These are phyloP conservation scores for Heliconius melpomene DNA, from an alignment of 1,140 invertebrate species.

Conservation along the genomic window DNA sequence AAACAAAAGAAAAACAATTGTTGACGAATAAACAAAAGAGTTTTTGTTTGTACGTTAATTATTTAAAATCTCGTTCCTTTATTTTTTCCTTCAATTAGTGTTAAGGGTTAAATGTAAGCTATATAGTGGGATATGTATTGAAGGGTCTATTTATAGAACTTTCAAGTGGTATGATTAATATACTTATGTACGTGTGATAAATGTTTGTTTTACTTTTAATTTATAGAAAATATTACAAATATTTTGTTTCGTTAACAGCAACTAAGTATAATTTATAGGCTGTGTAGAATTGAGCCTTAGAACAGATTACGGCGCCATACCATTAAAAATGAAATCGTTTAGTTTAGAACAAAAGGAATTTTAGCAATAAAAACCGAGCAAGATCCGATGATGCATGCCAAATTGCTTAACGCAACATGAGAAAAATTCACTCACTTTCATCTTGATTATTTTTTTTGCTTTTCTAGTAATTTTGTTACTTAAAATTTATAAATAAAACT, in stretches of 20 bases:
- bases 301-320: background rate
- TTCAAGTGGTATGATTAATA: too few relatives aligned
- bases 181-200: too few relatives aligned
- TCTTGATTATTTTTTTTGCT: slow-evolving; percentile 26
- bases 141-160: too few relatives aligned
- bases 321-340: background rate
- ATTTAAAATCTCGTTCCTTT: background rate
- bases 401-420: slow-evolving; percentile 53
- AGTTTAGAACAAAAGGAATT: slow-evolving; percentile 24
- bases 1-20: background rate
- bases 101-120: background rate
- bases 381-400: slow-evolving; percentile 54
- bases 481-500: background rate
- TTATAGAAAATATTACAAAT: too few relatives aligned
- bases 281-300: background rate
- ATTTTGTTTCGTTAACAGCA: too few relatives aligned
- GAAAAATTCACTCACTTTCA: slow-evolving; percentile 53
- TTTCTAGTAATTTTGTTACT: background rate
- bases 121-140: too few relatives aligned
- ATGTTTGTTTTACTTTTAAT: too few relatives aligned
- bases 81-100: background rate
- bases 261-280: background rate
- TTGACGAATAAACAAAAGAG: background rate
- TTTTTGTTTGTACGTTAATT: background rate
- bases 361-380: slow-evolving; percentile 44